Conservation (phyloP, 2,888 invertebrate species). For the Endomychus coccineus region DNA sequence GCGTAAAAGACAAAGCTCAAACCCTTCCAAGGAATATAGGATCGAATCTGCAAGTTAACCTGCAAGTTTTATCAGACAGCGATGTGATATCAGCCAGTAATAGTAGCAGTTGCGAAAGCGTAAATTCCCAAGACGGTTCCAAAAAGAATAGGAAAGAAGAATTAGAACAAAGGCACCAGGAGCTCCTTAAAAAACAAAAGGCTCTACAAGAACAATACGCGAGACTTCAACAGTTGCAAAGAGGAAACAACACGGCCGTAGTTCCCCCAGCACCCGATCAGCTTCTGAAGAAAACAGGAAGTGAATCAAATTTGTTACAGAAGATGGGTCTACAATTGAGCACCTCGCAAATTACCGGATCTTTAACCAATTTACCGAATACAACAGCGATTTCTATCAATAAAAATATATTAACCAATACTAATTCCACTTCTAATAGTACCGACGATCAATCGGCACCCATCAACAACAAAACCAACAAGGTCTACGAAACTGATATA, state of each 20-base stretch:
- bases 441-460: constrained; percentile 25
- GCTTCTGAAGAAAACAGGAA: constrained; percentile 75
- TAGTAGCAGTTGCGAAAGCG: constrained; percentile 69
- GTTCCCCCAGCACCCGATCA: constrained; percentile 57
- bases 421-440: constrained; percentile 28
- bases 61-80: constrained; percentile 27
- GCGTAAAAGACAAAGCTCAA: constrained; percentile 42
- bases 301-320: constrained; percentile 77
- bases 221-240: constrained; percentile 78
- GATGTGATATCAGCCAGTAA: constrained; percentile 52
- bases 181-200: constrained; percentile 78
- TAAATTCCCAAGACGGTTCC: constrained; percentile 64
- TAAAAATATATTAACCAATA: constrained; percentile 30
- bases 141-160: constrained; percentile 61
- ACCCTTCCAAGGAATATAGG: constrained; percentile 43
- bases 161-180: constrained; percentile 82
- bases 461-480: constrained; percentile 57
- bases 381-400: constrained; percentile 30
- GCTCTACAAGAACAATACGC: constrained; percentile 88
- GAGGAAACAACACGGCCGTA: constrained; percentile 60
- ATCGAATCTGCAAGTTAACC: constrained; percentile 37
- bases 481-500: constrained; percentile 90
- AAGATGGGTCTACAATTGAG: constrained; percentile 69
- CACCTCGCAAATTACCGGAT: constrained; percentile 51
- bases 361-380: constrained; percentile 54